Evolutionary conservation across 1,140 invertebrate genomes (phyloP).

Genomic region (Andrena cerasifolii): DNA sequence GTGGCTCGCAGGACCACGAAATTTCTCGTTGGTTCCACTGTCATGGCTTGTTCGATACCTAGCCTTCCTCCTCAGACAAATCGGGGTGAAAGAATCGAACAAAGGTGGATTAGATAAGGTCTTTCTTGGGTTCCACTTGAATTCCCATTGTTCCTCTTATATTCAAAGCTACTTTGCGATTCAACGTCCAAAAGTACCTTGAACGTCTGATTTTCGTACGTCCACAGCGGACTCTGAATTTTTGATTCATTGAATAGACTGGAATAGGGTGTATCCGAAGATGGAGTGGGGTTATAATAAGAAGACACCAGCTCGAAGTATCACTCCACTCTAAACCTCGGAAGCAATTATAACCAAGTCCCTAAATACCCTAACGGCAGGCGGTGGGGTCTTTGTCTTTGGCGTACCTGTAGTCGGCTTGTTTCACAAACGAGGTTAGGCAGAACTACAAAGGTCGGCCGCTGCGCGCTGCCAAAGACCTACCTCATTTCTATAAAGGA

Average conservation of each 20-base stretch:
- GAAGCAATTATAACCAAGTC: slow-evolving; percentile 79
- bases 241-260: slow-evolving; percentile 48
- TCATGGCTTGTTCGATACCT: background rate
- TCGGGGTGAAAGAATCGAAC: background rate
- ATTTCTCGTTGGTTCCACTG: slow-evolving; percentile 19
- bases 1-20: slow-evolving; percentile 34
- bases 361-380: slow-evolving; percentile 67
- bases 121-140: background rate
- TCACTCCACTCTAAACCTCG: slow-evolving; percentile 68
- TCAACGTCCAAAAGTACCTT: background rate
- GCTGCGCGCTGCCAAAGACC: slow-evolving; percentile 49
- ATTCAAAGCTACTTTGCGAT: background rate
- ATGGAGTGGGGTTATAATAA: slow-evolving; percentile 43
- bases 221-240: slow-evolving; percentile 12
- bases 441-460: slow-evolving; percentile 75
- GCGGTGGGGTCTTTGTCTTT: slow-evolving; percentile 71
- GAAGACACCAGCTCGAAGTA: slow-evolving; percentile 38
- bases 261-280: slow-evolving; percentile 38
- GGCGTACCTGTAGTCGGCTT: slow-evolving; percentile 76
- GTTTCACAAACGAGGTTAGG: slow-evolving; percentile 79
- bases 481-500: slow-evolving; percentile 35
- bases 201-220: too few species aligned
- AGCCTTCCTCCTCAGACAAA: background rate
- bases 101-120: background rate
- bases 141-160: background rate